A percentile compares a stretch with the other conserved stretches of the same genome.
phyloP scores from a whole-genome alignment of 2,888 invertebrate species.

The Clepsis dumicolana region DNA sequence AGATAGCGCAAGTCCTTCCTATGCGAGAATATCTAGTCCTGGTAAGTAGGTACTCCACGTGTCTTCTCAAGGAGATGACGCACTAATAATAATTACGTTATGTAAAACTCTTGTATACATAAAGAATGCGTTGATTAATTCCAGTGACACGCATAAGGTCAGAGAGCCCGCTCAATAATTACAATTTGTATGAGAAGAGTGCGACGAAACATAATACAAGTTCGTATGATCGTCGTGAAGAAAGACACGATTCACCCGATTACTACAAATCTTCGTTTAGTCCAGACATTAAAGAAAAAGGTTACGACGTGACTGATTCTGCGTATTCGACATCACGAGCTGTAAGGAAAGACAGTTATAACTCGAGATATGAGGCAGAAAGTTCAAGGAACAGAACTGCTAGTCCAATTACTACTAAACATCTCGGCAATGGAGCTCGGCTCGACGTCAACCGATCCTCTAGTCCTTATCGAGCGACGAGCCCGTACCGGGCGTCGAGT shows the following conservation, averaged over 20 bases:
- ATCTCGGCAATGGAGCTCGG: conserved; percentile 82
- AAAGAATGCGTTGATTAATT: conserved; percentile 50
- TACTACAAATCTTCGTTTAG: conserved; percentile 77
- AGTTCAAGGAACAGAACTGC: conserved; percentile 79
- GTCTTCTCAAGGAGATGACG: neutral
- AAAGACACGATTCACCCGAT: conserved; percentile 74
- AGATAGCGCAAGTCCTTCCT: conserved; percentile 80
- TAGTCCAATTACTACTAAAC: conserved; percentile 82
- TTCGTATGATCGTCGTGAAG: conserved; percentile 78
- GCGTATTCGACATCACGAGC: conserved; percentile 74
- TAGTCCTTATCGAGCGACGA: conserved; percentile 76
- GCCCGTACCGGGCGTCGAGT: conserved; percentile 75
- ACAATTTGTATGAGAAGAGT: conserved; percentile 73
- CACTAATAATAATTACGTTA: neutral
- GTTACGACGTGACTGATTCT: conserved; percentile 79
- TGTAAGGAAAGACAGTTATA: conserved; percentile 72
- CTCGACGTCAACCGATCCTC: conserved; percentile 76
- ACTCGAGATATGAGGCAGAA: conserved; percentile 73
- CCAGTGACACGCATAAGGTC: conserved; percentile 78
- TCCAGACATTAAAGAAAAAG: conserved; percentile 75
- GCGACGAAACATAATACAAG: conserved; percentile 70
- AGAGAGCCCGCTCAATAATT: conserved; percentile 79
- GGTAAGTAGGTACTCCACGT: conserved; percentile 56
- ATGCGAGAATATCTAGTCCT: conserved; percentile 84
- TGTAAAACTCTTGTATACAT: neutral